Base-by-base conservation (phyloP, 2,113 vertebrate genomes). In the Daboia siamensis region DNA sequence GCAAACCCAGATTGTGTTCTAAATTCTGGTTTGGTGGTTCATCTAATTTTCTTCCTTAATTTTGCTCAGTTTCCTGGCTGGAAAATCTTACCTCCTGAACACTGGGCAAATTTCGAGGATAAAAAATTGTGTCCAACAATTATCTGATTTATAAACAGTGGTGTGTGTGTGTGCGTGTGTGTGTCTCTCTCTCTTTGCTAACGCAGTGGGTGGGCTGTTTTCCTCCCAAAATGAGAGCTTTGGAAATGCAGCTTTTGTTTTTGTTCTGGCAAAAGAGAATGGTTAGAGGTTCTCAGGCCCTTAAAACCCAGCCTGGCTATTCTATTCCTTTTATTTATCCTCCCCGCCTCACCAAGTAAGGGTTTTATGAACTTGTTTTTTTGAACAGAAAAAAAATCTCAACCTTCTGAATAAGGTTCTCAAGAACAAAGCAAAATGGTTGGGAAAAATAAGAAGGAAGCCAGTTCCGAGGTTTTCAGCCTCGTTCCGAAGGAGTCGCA, bases 201-300 rank as follows among this genome's bases (percentile, higher is more conserved):
- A 88, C 0, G 4, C 24, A 15, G 39, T 15, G 64, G 61, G 10
- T 0, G 23, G 52, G 0, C 26, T 44, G 80, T 23, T 94, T 90
- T 74, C 57, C 90, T 91, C 46, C 46, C 24, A 44, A 44, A 1
- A 51, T 46, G 51, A 69, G 55, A 94, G 93, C 86, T 87, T 64
- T 24, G 51, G 46, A 64, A 57, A 91, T 80, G 17, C 74, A 80
- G 33, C 74, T 44, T 80, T 21, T 80, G 8, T n/a, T 95, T 97
- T 97, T 98, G 95, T 98, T 96, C 88, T 91, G 92, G 94, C 74
- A 93, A 95, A 80, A 96, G 11, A 59, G 94, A 44, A 15, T 12
- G 4, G 95, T 55, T 57, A 93, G 90, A 94, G 94, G 90, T 94
- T 93, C 96, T 93, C 90, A 80, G 64, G 90, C 92, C 46, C 5